Conservation (phyloP, 2,888 invertebrate genomes). For the Coremacera marginata region DNA sequence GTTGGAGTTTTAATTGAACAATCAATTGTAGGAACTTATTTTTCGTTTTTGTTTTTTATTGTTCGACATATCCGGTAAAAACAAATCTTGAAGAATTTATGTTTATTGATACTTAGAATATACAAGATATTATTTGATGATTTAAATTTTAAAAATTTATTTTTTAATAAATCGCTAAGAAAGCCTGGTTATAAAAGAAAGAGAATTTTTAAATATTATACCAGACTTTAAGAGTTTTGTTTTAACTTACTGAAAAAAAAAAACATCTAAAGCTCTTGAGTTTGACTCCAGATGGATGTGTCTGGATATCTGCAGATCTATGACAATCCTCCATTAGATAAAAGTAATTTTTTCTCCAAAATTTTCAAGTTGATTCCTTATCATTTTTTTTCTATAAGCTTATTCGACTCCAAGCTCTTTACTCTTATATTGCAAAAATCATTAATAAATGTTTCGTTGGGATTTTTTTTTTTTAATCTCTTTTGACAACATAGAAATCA, state of each 20-base stretch:
- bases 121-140: neutral
- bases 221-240: too few relatives aligned
- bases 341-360: neutral
- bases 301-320: too few relatives aligned
- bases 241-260: too few relatives aligned
- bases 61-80: slow-evolving; percentile 18
- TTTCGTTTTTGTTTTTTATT: neutral
- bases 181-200: too few relatives aligned
- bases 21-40: slow-evolving; percentile 47
- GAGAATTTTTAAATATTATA: too few relatives aligned
- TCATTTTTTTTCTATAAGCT: neutral
- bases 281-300: too few relatives aligned
- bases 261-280: too few relatives aligned
- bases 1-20: slow-evolving; percentile 55
- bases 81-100: neutral
- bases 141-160: neutral
- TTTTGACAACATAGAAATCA: neutral
- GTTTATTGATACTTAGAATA: neutral
- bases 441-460: neutral
- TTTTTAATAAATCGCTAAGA: too few relatives aligned
- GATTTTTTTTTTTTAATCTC: neutral
- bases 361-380: neutral
- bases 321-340: too few relatives aligned
- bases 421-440: neutral
- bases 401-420: neutral